Evolutionary conservation across 2,888 invertebrate genomes (phyloP).

Genomic region (Aelia acuminata): DNA sequence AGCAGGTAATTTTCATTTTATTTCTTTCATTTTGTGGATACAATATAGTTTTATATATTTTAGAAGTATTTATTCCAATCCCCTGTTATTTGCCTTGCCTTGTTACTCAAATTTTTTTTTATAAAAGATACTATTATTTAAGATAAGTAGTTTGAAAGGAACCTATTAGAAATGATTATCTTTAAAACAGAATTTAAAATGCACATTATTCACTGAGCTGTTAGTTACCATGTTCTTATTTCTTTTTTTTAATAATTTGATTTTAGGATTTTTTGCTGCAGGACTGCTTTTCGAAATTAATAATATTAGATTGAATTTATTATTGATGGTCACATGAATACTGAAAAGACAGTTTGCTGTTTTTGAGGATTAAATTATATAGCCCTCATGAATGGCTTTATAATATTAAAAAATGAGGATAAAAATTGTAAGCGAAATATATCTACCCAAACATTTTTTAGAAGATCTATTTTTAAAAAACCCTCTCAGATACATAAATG

Average conservation of each 20-base stretch:
- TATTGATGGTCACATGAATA: neutral
- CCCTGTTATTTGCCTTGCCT: neutral
- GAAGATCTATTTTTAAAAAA: too few species aligned
- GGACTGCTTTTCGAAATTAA: too few species aligned
- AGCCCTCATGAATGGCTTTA: neutral
- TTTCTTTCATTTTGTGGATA: slow-evolving; percentile 28
- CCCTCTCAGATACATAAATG: too few species aligned
- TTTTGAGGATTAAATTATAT: neutral
- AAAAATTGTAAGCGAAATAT: too few species aligned
- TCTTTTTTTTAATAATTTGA: neutral
- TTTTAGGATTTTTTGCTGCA: too few species aligned
- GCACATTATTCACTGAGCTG: neutral
- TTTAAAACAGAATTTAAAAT: neutral
- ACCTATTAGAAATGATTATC: neutral
- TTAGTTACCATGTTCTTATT: too few species aligned
- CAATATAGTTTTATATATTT: slow-evolving; percentile 41
- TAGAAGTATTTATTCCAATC: slow-evolving; percentile 8
- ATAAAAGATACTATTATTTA: neutral
- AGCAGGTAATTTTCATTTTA: slow-evolving; percentile 38
- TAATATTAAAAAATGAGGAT: too few species aligned
- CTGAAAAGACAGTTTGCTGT: neutral
- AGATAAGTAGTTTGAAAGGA: neutral
- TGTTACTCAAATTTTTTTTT: neutral
- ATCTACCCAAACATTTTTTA: too few species aligned
- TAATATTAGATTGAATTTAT: too few species aligned